Conservation (phyloP, 2,888 invertebrate genomes). For the Scrobipalpa atriplicella region DNA sequence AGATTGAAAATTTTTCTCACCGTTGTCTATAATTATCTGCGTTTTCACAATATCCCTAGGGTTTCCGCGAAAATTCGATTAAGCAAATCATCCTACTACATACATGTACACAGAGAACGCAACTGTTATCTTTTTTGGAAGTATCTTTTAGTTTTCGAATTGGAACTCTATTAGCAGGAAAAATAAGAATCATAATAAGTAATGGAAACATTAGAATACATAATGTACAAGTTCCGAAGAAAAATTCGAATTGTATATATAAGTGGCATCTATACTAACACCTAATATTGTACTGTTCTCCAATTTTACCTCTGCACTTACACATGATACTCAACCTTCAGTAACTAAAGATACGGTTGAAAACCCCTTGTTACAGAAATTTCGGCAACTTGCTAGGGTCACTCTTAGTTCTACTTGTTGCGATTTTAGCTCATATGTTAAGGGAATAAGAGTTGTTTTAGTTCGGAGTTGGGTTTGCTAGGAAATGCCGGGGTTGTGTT, state of each 20-base stretch:
- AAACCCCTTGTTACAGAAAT: not conserved
- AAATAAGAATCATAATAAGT: no score
- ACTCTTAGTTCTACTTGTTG: not conserved
- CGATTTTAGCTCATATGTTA: not conserved
- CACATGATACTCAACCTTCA: not conserved
- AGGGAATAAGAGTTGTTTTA: not conserved
- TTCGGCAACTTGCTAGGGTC: not conserved
- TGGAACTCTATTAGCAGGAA: no score
- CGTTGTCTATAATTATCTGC: no score
- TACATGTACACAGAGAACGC: no score
- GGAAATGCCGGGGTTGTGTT: not conserved
- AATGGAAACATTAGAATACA: no score
- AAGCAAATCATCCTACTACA: no score
- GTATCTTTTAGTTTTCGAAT: no score
- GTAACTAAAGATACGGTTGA: not conserved
- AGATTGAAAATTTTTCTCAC: no score
- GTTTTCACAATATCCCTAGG: no score
- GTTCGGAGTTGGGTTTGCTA: not conserved
- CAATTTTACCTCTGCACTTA: slow-evolving; percentile 23
- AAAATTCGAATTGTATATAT: slow-evolving; percentile 26
- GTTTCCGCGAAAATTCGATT: no score
- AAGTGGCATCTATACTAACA: slow-evolving; percentile 36
- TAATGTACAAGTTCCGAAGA: not conserved
- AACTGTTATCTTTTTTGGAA: no score
- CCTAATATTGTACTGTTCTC: slow-evolving; percentile 42